phyloP scores from a whole-genome alignment of 2,888 invertebrate species.

The Brachylomia viminalis region DNA sequence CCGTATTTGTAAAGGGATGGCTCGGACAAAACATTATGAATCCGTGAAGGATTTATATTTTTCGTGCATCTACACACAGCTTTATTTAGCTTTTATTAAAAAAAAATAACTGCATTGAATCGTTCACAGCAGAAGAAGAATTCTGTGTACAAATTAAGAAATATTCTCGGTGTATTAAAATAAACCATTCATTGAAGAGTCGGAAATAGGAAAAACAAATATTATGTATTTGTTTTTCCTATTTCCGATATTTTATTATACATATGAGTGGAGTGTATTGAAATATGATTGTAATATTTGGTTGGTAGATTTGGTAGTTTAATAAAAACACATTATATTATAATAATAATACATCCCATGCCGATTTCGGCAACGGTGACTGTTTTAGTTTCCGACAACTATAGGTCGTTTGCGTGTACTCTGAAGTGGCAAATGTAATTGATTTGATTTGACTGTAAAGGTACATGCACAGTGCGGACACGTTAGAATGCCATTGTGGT shows the following conservation, averaged over 20 bases:
- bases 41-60: not conserved
- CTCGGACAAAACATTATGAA: constrained; percentile 6
- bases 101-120: not conserved
- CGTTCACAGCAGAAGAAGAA: not conserved
- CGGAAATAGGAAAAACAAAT: not conserved
- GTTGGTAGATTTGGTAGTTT: not conserved
- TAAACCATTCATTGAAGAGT: not conserved
- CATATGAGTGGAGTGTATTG: not conserved
- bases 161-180: not conserved
- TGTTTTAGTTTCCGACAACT: no score
- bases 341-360: no score
- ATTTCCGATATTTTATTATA: no score
- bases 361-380: no score
- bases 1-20: not conserved
- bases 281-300: not conserved
- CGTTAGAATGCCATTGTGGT: no score
- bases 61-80: not conserved
- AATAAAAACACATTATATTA: not conserved
- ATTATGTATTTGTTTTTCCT: no score
- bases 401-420: no score
- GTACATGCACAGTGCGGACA: no score
- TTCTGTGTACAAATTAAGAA: no score
- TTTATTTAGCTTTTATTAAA: not conserved
- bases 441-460: no score
- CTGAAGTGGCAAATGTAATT: no score